These are phyloP conservation scores for Heliocidaris tuberculata DNA, from an alignment of 35 echinoderm and acorn worm genomes.

Conservation along the genomic window DNA sequence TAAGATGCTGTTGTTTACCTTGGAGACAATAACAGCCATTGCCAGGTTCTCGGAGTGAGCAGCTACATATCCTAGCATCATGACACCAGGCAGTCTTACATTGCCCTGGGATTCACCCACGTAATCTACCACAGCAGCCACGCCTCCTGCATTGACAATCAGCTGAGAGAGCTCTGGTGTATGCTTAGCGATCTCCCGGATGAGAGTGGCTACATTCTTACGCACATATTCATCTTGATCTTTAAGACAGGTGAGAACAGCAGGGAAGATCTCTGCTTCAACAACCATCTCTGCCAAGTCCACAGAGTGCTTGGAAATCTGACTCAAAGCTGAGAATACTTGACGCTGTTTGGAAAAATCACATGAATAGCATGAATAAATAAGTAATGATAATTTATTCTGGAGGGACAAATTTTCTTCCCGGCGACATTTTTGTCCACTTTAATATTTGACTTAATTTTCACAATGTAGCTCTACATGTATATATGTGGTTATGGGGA, in stretches of 20 bases:
- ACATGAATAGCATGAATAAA: not conserved
- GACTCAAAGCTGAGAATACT: constrained; percentile 95
- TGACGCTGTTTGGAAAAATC: constrained; percentile 69
- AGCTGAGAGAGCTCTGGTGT: constrained; percentile 92
- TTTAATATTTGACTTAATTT: no score
- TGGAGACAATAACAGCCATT: constrained; percentile 94
- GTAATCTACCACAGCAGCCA: constrained; percentile 93
- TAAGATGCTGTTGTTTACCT: constrained; percentile 59
- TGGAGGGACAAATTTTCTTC: no score
- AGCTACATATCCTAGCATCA: constrained; percentile 94
- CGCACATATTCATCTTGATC: constrained; percentile 92
- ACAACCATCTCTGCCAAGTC: constrained; percentile 94
- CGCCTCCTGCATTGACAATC: constrained; percentile 92
- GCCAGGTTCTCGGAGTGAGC: constrained; percentile 99
- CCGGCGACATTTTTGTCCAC: no score
- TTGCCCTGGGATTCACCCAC: constrained; percentile 85
- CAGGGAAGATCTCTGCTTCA: constrained; percentile 93
- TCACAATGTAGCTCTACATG: no score
- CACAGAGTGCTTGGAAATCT: constrained; percentile 97
- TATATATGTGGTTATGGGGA: no score
- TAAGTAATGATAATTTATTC: no score
- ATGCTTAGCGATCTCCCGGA: constrained; percentile 96
- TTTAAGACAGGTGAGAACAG: constrained; percentile 93
- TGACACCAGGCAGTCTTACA: constrained; percentile 93
- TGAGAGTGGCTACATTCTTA: constrained; percentile 95